Percentiles rank a stretch among this genome's conserved stretches.
Evolutionary conservation across 2,113 vertebrate genomes (phyloP).

Genomic region (Cairina moschata): DNA sequence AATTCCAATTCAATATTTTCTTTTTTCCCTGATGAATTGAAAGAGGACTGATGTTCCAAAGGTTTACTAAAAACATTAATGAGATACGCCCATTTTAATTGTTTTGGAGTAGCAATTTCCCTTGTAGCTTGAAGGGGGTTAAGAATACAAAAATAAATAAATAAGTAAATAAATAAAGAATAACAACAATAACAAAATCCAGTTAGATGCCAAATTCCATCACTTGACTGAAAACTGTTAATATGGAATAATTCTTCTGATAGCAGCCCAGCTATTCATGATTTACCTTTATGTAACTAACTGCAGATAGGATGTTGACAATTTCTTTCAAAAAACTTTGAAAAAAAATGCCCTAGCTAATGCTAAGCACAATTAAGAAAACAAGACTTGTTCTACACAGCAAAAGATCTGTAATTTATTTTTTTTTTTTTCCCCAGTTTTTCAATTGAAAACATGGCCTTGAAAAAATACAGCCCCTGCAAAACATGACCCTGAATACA

Average conservation of each 20-base stretch:
- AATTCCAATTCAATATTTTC: background rate
- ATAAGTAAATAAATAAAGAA: too few relatives aligned
- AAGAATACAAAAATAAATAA: background rate
- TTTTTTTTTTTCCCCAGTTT: background rate
- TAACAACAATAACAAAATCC: background rate
- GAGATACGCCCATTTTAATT: background rate
- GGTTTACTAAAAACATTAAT: conserved; percentile 3
- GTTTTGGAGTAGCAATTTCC: background rate
- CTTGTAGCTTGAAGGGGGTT: background rate
- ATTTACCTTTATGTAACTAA: background rate
- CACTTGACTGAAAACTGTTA: background rate
- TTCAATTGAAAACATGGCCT: background rate
- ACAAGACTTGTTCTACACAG: background rate
- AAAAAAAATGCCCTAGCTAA: background rate
- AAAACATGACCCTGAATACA: background rate
- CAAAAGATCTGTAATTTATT: background rate
- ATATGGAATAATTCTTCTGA: background rate
- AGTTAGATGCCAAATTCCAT: background rate
- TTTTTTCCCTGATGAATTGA: background rate
- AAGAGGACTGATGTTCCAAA: background rate
- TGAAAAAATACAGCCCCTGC: background rate
- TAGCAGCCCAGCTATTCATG: background rate
- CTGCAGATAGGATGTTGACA: background rate
- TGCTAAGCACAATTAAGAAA: background rate
- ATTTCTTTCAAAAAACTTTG: background rate